phyloP scores from a whole-genome alignment of 2,888 invertebrate species.

The Gari tellinella region DNA sequence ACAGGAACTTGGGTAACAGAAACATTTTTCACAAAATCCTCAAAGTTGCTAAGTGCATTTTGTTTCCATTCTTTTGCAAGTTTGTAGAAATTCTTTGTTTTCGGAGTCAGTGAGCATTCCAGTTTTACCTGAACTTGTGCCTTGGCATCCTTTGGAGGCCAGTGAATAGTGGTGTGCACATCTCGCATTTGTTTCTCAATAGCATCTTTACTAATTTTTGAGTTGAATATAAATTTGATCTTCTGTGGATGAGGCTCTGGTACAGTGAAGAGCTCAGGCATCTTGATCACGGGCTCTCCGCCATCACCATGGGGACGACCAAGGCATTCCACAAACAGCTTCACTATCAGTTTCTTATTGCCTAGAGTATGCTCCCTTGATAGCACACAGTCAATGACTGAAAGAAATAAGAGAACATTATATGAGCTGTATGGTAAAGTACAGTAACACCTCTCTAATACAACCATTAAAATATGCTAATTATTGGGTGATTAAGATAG shows the following conservation, averaged over 20 bases:
- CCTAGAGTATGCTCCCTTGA: constrained; percentile 1
- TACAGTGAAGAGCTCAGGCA: constrained; percentile 19
- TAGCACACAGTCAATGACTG: constrained; percentile 30
- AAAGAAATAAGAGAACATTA: not conserved
- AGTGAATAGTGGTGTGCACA: constrained; percentile 9
- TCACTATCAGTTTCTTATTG: constrained; percentile 1
- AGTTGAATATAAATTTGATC: constrained; percentile 23
- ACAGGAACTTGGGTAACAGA: not conserved
- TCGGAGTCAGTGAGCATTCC: constrained; percentile 42
- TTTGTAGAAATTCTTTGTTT: constrained; percentile 39
- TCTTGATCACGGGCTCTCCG: constrained; percentile 2
- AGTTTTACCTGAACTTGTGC: constrained; percentile 26
- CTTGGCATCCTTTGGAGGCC: constrained; percentile 14
- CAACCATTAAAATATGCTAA: no score
- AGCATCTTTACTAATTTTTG: constrained; percentile 1
- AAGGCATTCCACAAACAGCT: constrained; percentile 15
- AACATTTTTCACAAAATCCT: constrained; percentile 21
- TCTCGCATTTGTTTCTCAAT: constrained; percentile 3
- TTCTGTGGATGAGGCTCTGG: constrained; percentile 12
- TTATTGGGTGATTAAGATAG: no score
- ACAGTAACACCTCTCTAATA: no score
- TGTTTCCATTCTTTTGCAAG: constrained; percentile 49
- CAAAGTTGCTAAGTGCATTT: constrained; percentile 26
- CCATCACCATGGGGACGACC: constrained; percentile 7
- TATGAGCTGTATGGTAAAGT: no score